Conservation (phyloP, 1,140 invertebrate species). For the Holotrichia oblita region DNA sequence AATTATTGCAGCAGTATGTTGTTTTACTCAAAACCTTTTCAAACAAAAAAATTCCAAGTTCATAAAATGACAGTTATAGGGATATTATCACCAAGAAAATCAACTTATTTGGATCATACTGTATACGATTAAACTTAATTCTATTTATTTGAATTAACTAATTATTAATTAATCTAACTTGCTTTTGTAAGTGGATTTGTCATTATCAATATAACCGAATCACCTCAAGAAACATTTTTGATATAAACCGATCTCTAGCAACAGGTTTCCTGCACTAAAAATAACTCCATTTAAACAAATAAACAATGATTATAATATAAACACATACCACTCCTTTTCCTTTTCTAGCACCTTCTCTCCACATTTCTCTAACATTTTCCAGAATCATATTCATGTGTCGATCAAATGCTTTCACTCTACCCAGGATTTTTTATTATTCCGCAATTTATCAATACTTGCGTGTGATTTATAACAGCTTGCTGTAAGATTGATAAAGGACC, state of each 20-base stretch:
- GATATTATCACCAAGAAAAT: too few species aligned
- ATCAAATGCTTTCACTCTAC: constrained; percentile 78
- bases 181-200: constrained; percentile 76
- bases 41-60: too few species aligned
- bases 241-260: constrained; percentile 97
- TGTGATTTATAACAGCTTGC: constrained; percentile 97
- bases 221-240: constrained; percentile 98
- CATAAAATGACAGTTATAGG: too few species aligned
- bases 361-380: constrained; percentile 99
- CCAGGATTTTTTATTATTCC: constrained; percentile 98
- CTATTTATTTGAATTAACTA: neutral
- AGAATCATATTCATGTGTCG: constrained; percentile 94
- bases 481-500: constrained; percentile 96
- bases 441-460: constrained; percentile 82
- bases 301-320: too few species aligned
- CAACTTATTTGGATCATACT: too few species aligned
- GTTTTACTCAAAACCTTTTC: too few species aligned
- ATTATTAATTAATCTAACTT: neutral
- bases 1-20: neutral
- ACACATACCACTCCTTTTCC: constrained; percentile 78
- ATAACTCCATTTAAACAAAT: neutral
- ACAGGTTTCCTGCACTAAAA: constrained; percentile 78
- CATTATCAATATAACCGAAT: constrained; percentile 96
- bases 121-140: neutral
- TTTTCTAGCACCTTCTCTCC: constrained; percentile 95